Evolutionary conservation across 2,797 vertebrate species (phyloP).

Genomic region (Artibeus lituratus): DNA sequence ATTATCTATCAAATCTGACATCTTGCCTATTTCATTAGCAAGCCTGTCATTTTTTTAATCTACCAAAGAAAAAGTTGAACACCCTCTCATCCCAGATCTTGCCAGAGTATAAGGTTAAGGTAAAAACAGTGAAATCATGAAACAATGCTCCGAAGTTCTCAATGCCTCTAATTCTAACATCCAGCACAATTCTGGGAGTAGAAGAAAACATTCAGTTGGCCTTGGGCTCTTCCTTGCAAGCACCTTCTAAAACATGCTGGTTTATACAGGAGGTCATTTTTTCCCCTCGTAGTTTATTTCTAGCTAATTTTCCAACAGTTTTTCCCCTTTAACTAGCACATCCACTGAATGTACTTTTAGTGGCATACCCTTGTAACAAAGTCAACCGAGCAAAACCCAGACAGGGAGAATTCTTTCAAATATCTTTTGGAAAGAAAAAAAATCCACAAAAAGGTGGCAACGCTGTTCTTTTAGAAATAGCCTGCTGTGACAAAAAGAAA

Average conservation of each 20-base stretch:
- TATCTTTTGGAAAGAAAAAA: slow-evolving; percentile 37
- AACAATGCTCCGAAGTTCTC: not conserved
- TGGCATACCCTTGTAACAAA: slow-evolving; percentile 48
- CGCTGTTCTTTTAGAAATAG: slow-evolving; percentile 49
- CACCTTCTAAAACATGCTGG: not conserved
- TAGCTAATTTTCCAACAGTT: not conserved
- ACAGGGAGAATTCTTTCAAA: slow-evolving; percentile 40
- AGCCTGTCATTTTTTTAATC: not conserved
- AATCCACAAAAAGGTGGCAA: slow-evolving; percentile 19
- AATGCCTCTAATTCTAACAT: not conserved
- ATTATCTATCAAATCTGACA: not conserved
- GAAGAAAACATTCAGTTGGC: not conserved
- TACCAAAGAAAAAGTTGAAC: not conserved
- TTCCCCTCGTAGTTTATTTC: not conserved
- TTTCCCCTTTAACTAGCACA: not conserved
- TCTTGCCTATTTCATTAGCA: not conserved
- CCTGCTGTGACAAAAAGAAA: slow-evolving; percentile 33
- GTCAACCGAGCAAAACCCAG: slow-evolving; percentile 42
- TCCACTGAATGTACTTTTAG: not conserved
- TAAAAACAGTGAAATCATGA: not conserved
- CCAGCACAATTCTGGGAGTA: not conserved
- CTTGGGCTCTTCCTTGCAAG: not conserved
- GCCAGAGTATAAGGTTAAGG: not conserved
- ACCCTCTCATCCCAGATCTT: not conserved
- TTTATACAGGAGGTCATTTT: not conserved